Conservation (phyloP, 1,140 invertebrate genomes). For the Pseudobourletiella spinata region DNA sequence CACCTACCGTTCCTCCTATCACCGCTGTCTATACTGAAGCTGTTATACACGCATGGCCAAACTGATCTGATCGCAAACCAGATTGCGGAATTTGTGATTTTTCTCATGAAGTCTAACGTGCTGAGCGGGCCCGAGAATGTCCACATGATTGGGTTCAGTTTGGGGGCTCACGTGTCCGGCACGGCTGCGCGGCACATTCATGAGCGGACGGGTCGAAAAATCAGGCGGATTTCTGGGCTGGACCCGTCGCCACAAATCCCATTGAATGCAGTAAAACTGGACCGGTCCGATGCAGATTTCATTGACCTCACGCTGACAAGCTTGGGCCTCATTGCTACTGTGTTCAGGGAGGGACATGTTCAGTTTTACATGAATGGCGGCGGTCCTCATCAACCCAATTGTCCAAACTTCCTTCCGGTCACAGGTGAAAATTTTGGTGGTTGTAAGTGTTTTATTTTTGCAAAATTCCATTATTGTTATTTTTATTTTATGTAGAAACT, state of each 20-base stretch:
- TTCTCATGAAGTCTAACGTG: constrained; percentile 6
- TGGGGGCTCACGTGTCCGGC: constrained; percentile 16
- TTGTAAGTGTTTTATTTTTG: background rate
- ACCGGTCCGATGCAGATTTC: background rate
- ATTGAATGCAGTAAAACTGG: background rate
- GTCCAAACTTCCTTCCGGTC: background rate
- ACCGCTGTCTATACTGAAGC: background rate
- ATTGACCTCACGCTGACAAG: background rate
- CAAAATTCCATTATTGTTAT: background rate
- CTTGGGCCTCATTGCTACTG: background rate
- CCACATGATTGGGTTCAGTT: constrained; percentile 16
- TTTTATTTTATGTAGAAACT: background rate
- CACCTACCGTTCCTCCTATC: background rate
- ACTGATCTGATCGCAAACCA: constrained; percentile 4
- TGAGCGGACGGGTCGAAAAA: background rate
- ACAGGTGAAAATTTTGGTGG: background rate
- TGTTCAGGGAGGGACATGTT: background rate
- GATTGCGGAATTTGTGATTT: constrained; percentile 17
- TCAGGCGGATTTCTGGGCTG: constrained; percentile 5
- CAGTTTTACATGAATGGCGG: constrained; percentile 8
- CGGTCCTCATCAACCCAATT: background rate
- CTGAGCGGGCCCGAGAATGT: constrained; percentile 11
- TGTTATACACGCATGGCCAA: background rate
- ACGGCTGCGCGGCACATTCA: background rate
- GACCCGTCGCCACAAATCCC: constrained; percentile 4